phyloP scores from a whole-genome alignment of 2,797 vertebrate genomes.

The Anomalospiza imberbis region DNA sequence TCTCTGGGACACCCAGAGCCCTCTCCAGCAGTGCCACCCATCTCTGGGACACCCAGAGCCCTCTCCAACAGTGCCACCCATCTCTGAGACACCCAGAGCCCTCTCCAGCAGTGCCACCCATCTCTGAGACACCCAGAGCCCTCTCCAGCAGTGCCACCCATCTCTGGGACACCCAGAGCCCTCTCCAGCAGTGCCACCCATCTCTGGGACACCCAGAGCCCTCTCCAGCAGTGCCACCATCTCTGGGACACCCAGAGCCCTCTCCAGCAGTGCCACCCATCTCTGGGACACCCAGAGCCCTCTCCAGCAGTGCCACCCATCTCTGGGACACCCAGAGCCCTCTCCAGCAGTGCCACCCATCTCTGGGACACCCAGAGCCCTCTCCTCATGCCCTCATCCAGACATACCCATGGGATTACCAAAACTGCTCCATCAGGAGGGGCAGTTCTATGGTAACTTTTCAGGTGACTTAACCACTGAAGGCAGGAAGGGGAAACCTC shows the following conservation, averaged over 20 bases:
- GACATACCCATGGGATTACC: rapidly evolving
- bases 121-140: too few relatives aligned
- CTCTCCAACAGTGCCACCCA: neutral
- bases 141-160: too few relatives aligned
- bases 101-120: too few relatives aligned
- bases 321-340: neutral
- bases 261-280: neutral
- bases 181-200: neutral
- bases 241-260: neutral
- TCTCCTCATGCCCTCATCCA: neutral
- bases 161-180: neutral
- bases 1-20: too few relatives aligned
- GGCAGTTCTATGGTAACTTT: neutral
- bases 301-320: neutral
- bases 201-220: neutral
- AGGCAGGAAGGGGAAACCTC: neutral
- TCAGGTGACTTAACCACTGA: neutral
- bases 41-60: too few relatives aligned
- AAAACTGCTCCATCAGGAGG: neutral
- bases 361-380: neutral
- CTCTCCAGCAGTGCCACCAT: neutral
- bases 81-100: too few relatives aligned
- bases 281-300: too few relatives aligned
- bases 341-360: neutral
- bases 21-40: too few relatives aligned